Evolutionary conservation across 2,797 vertebrate genomes (phyloP).

Genomic region (Falco novaeseelandiae): DNA sequence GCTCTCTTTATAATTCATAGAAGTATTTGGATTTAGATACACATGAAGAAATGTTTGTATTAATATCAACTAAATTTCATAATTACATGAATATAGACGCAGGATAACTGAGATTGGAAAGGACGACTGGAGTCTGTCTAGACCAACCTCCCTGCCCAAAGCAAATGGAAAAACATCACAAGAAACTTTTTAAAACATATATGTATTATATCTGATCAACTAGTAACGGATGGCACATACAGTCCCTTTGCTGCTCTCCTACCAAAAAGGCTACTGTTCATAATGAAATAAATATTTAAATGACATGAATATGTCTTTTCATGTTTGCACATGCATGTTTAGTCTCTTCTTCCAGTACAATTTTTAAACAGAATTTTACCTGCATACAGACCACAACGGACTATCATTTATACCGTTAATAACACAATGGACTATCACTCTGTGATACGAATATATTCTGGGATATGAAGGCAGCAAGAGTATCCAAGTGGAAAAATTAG

Average conservation of each 20-base stretch:
- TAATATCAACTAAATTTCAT: not conserved
- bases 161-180: not conserved
- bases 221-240: not conserved
- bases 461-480: not conserved
- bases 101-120: not conserved
- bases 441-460: not conserved
- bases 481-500: not conserved
- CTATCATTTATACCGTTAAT: not conserved
- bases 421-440: not conserved
- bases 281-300: not conserved
- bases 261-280: not conserved
- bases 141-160: not conserved
- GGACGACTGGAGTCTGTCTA: not conserved
- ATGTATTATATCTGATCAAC: not conserved
- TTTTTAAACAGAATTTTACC: not conserved
- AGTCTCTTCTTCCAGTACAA: not conserved
- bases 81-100: not conserved
- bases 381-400: not conserved
- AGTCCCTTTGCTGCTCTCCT: not conserved
- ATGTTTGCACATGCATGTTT: not conserved
- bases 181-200: not conserved
- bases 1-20: not conserved
- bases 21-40: not conserved
- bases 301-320: not conserved
- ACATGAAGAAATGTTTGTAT: not conserved